Evolutionary conservation across 2,888 invertebrate genomes (phyloP).

Genomic region (Napeogenes sylphis): DNA sequence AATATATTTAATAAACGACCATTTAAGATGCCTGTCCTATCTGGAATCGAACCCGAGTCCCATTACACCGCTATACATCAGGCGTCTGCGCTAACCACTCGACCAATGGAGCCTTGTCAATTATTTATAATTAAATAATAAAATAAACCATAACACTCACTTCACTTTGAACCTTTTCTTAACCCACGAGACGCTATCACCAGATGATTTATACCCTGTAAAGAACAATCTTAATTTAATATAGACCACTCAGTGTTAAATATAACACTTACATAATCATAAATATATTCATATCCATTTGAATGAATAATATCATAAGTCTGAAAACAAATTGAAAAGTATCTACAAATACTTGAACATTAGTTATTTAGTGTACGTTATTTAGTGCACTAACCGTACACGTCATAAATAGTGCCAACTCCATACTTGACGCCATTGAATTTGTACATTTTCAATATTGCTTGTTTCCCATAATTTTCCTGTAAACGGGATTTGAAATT

Average conservation of each 20-base stretch:
- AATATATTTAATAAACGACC: too few relatives aligned
- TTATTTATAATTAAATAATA: not conserved
- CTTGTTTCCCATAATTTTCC: conserved; percentile 66
- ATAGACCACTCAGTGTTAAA: conserved; percentile 1
- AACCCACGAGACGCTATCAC: conserved; percentile 61
- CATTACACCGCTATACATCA: too few relatives aligned
- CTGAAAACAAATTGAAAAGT: too few relatives aligned
- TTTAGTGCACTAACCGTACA: conserved; percentile 29
- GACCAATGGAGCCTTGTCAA: too few relatives aligned
- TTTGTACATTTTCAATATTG: conserved; percentile 51
- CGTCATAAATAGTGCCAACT: conserved; percentile 57
- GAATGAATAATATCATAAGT: too few relatives aligned
- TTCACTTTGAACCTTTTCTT: conserved; percentile 48
- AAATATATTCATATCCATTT: too few relatives aligned
- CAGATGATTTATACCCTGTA: conserved; percentile 55
- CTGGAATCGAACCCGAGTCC: too few relatives aligned
- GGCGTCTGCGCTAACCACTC: too few relatives aligned
- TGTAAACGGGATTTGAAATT: conserved; percentile 47
- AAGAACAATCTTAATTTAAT: conserved; percentile 18
- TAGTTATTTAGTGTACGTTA: not conserved
- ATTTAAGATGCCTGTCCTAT: too few relatives aligned
- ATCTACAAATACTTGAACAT: not conserved
- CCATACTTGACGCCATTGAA: conserved; percentile 46
- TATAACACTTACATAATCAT: not conserved
- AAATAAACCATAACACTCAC: conserved; percentile 39